Conservation (phyloP, 2,888 invertebrate genomes). For the Lamellibrachia satsuma region DNA sequence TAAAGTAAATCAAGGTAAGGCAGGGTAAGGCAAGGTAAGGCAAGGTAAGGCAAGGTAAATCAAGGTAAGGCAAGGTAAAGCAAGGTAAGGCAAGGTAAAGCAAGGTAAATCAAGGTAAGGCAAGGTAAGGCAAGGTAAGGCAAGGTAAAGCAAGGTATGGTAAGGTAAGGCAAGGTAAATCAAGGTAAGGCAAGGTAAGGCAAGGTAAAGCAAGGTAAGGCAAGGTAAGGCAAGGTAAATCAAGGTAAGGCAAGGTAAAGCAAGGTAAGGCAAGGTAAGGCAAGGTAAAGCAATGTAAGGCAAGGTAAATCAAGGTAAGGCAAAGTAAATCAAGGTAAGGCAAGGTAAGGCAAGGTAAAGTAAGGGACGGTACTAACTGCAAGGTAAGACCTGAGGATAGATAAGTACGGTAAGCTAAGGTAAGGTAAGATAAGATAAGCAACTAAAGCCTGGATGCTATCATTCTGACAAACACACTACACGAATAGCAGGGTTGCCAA, state of each 20-base stretch:
- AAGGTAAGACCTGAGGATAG: not conserved
- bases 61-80: not conserved
- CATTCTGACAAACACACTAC: too few relatives aligned
- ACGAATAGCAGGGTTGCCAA: too few relatives aligned
- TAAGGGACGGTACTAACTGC: not conserved
- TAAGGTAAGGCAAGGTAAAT: not conserved
- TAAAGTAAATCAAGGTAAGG: too few relatives aligned
- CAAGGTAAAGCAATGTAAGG: not conserved
- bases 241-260: not conserved
- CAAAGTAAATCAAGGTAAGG: not conserved
- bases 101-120: not conserved
- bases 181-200: not conserved
- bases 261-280: not conserved
- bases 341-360: not conserved
- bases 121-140: not conserved
- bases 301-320: not conserved
- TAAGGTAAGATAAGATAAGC: not conserved
- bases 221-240: not conserved
- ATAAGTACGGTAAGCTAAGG: not conserved
- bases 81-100: not conserved
- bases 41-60: too few relatives aligned
- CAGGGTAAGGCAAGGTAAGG: too few relatives aligned
- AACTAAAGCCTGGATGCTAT: too few relatives aligned
- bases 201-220: not conserved
- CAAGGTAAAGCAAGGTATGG: not conserved